A percentile compares a stretch with the other conserved stretches of the same genome.
These are phyloP conservation scores for Holacanthella duospinosa DNA, from an alignment of 2,888 invertebrate genomes.

Conservation along the genomic window DNA sequence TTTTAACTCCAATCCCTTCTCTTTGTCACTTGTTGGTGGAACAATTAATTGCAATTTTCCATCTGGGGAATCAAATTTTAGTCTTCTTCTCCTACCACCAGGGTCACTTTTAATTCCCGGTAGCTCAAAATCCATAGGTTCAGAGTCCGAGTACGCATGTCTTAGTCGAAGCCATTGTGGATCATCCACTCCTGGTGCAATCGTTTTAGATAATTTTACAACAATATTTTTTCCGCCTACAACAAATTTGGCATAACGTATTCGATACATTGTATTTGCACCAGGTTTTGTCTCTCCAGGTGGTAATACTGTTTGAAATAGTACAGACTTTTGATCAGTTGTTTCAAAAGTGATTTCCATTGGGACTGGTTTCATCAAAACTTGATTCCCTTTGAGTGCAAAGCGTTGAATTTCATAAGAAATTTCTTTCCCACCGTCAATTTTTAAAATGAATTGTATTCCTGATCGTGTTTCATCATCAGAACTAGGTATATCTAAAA, in stretches of 20 bases:
- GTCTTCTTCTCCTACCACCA: neutral
- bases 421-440: neutral
- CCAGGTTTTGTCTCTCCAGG: neutral
- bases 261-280: neutral
- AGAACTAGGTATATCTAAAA: neutral
- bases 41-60: neutral
- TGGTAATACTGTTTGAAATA: neutral
- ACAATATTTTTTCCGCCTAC: neutral
- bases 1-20: neutral
- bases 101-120: conserved; percentile 1
- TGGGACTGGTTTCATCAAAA: neutral
- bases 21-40: neutral
- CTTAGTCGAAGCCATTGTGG: neutral
- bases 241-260: neutral
- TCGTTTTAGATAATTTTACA: neutral
- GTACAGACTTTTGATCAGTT: neutral
- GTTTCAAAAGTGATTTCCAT: neutral
- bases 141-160: neutral
- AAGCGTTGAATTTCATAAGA: neutral
- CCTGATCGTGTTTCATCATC: neutral
- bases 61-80: neutral
- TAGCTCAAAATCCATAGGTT: neutral
- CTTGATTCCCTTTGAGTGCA: neutral
- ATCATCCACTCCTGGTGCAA: neutral
- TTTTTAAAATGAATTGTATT: neutral